Percentiles rank a stretch among this genome's conserved stretches.
Evolutionary conservation across 2,797 vertebrate genomes (phyloP).

Genomic region (Rhabdomys pumilio): DNA sequence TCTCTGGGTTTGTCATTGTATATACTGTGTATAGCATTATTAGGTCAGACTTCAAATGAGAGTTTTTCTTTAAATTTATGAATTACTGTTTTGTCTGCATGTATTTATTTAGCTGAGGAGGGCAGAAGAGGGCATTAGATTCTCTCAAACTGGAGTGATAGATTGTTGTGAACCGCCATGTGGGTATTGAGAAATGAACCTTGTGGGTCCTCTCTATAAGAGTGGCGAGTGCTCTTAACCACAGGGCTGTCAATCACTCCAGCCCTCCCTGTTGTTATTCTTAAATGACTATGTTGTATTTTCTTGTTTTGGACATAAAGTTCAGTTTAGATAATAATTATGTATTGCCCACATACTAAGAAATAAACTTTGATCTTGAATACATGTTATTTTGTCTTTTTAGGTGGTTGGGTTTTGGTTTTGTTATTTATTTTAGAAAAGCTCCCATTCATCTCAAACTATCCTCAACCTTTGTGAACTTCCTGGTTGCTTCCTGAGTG

Average conservation of each 20-base stretch:
- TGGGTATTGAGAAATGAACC: not conserved
- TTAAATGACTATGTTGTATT: not conserved
- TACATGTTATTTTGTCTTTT: not conserved
- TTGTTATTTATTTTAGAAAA: not conserved
- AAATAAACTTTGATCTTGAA: slow-evolving; percentile 19
- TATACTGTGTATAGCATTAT: not conserved
- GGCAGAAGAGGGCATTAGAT: not conserved
- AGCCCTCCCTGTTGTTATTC: not conserved
- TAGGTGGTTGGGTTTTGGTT: not conserved
- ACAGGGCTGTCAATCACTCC: not conserved
- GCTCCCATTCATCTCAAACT: not conserved
- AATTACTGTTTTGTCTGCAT: not conserved
- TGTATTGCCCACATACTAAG: slow-evolving; percentile 32
- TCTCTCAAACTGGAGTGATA: not conserved
- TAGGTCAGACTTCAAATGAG: not conserved
- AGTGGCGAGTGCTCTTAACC: not conserved
- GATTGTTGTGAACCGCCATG: not conserved
- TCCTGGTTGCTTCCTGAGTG: not conserved
- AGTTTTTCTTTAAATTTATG: not conserved
- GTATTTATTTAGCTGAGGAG: not conserved
- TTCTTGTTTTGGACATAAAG: slow-evolving; percentile 57
- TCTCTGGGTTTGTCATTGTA: not conserved
- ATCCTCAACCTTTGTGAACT: not conserved
- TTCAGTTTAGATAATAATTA: slow-evolving; percentile 27
- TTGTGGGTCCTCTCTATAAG: not conserved